phyloP scores from a whole-genome alignment of 2,797 vertebrate species.

The Rhabdomys pumilio region DNA sequence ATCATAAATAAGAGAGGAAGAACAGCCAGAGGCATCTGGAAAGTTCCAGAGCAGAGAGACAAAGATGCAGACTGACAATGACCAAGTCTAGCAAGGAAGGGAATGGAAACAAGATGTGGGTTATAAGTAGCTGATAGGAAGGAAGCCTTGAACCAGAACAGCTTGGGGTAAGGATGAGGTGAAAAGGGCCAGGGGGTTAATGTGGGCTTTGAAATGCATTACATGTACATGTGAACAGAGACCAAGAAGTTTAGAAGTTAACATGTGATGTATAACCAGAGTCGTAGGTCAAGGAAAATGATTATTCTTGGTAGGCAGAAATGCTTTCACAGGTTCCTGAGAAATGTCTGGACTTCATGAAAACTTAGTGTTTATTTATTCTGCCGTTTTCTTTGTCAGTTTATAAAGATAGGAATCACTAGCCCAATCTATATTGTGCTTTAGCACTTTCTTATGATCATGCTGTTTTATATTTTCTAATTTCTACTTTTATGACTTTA shows the following conservation, averaged over 20 bases:
- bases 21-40: neutral
- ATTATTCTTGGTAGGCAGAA: neutral
- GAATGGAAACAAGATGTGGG: no score
- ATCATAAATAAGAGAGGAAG: neutral
- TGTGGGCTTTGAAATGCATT: neutral
- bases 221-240: neutral
- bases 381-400: neutral
- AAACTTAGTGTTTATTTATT: neutral
- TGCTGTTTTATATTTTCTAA: conserved; percentile 10
- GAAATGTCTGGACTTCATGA: neutral
- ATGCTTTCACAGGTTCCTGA: neutral
- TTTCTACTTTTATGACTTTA: neutral
- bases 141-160: neutral
- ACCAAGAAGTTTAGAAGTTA: no score
- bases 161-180: neutral
- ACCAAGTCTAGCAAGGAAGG: neutral
- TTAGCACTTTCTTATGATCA: neutral
- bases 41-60: neutral
- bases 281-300: neutral
- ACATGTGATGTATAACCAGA: neutral
- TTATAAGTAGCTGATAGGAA: neutral
- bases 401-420: neutral
- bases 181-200: neutral
- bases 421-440: neutral
- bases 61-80: neutral